Base-by-base conservation (phyloP, 2,113 vertebrate species). In the Tachuris rubrigastra region DNA sequence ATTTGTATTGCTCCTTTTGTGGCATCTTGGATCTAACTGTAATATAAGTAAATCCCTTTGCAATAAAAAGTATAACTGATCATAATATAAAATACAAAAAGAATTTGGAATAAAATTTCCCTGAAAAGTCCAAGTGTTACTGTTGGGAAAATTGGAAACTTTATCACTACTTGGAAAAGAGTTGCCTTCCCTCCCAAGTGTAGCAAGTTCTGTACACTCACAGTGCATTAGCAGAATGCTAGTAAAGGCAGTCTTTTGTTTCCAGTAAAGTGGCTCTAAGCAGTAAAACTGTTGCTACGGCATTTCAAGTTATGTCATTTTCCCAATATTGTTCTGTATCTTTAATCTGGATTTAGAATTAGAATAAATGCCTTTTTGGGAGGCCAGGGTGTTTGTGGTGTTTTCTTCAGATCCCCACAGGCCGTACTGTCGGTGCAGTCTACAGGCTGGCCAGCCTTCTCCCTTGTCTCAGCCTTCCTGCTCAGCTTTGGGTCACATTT, bases 41-140 rank as follows among this genome's bases (percentile, higher is more conserved):
- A 93, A 87, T 63, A 14, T 17, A 77, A 92, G 33, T 46, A 91
- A 96, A 91, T 91, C 84, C 77, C 84, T 87, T 75, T 50, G 60
- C 87, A 95, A 87, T 85, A 81, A 84, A 87, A 95, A 91, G 39
- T 71, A 21, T 89, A 95, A 91, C 68, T 12, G 27, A 81, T 81
- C 59, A 60, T 78, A 86, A 66, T 14, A 73, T 79, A 90, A 93
- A 93, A 77, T 27, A 30, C 25, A 62, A 87, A 81, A 87, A 85
- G 23, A 14, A 7, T 65, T 76, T 83, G 77, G 65, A 91, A 94
- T 42, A 63, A 89, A 81, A 93, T 71, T 66, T 87, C 77, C 56
- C 67, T 78, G 33, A 85, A 95, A 93, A 81, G 55, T 20, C 47
- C 65, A 87, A 85, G 50, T 50, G 55, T 55, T 67, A 87, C 60